Evolutionary conservation across 2,888 invertebrate species (phyloP).

Genomic region (Lydus trimaculatus): DNA sequence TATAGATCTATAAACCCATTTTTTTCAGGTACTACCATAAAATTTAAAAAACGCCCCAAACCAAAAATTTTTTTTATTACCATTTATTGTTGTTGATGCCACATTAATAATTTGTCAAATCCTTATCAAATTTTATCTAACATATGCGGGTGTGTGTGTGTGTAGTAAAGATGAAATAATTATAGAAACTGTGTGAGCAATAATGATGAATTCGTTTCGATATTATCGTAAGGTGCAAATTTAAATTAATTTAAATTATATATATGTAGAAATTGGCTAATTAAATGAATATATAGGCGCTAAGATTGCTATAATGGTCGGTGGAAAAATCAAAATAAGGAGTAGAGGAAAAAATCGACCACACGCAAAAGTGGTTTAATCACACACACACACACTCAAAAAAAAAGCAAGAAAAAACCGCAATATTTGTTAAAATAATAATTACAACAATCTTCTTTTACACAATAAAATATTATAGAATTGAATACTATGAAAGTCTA

Average conservation of each 20-base stretch:
- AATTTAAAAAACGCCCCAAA: neutral
- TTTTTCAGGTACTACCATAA: neutral
- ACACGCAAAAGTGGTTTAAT: conserved; percentile 20
- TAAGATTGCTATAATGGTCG: neutral
- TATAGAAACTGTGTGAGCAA: neutral
- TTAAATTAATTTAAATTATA: conserved; percentile 8
- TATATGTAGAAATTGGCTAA: neutral
- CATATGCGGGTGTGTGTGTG: neutral
- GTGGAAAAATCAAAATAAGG: neutral
- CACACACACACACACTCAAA: too few relatives aligned
- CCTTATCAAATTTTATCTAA: neutral
- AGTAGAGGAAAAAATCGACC: conserved; percentile 17
- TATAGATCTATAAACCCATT: neutral
- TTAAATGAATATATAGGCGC: conserved; percentile 5
- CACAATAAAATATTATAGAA: neutral
- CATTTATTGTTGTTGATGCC: too few relatives aligned
- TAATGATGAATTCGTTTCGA: neutral
- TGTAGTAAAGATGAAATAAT: neutral
- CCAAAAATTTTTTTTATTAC: too few relatives aligned
- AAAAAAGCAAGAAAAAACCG: too few relatives aligned
- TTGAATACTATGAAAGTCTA: neutral
- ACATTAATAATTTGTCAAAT: conserved; percentile 1
- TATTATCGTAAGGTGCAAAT: neutral
- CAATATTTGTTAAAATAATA: too few relatives aligned
- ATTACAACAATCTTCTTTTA: too few relatives aligned